phyloP scores from a whole-genome alignment of 2,797 vertebrate genomes.

The Limosa lapponica region DNA sequence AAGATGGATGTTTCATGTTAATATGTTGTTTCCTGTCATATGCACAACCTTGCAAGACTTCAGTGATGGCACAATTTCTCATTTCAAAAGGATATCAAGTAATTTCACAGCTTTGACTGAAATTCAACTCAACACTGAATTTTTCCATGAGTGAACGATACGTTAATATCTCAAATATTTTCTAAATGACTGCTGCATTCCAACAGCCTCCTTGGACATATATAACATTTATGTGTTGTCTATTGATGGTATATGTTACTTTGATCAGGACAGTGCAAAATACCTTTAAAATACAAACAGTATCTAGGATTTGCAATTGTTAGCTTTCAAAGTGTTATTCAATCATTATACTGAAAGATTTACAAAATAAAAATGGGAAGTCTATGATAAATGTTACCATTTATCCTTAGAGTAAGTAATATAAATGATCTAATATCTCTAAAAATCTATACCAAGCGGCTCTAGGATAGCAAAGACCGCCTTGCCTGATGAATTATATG shows the following conservation, averaged over 20 bases:
- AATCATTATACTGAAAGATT: background rate
- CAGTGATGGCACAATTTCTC: background rate
- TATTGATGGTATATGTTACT: background rate
- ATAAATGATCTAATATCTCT: background rate
- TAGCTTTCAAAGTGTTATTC: background rate
- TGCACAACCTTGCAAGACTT: background rate
- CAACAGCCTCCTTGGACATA: background rate
- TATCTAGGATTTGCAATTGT: background rate
- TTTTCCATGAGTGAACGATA: background rate
- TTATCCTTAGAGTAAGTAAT: background rate
- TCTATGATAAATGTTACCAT: background rate
- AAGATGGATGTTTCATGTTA: constrained; percentile 50
- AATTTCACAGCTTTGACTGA: background rate
- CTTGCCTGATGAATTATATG: background rate
- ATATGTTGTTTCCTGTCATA: background rate
- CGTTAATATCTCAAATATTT: background rate
- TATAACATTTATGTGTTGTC: background rate
- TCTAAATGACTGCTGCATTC: background rate
- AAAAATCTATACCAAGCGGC: background rate
- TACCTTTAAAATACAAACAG: background rate
- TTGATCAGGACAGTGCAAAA: background rate
- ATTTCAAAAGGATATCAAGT: background rate
- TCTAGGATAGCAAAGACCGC: background rate
- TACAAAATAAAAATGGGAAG: background rate
- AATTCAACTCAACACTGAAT: background rate